Evolutionary conservation across 2,888 invertebrate species (phyloP), one percentile per base, ranked within the genome.

Genomic region (Tetheella fluctuosa): DNA sequence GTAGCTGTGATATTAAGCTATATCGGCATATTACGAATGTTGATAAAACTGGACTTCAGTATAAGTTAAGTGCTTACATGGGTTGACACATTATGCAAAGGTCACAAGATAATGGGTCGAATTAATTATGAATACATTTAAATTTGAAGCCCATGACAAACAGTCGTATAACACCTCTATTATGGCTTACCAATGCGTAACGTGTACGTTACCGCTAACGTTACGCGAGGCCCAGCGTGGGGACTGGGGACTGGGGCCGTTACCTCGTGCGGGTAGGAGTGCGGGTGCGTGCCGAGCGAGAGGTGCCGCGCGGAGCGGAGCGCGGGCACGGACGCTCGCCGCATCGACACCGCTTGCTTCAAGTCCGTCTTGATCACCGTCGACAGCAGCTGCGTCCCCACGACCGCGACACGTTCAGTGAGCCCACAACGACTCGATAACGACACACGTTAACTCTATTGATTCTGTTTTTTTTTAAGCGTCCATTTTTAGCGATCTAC

Each of bases 301-400:
- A 82, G 74, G 73, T 84, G 80, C 68, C 83, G 73, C 75, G 78
- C 53, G 74, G 91, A 73, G 78, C 83, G 89, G 82, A 93, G 74
- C 81, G 85, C 79, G 80, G 91, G 94, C 83, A 91, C 85, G 62
- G 93, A 85, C 76, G 94, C 87, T 80, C 92, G 88, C 48, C 92
- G 86, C 78, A 89, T 67, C 60, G 81, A 79, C 79, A 94, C 85
- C 70, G 93, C 90, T 76, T 89, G 90, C 73, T 90, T 89, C 88
- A 96, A 93, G 90, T 96, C 96, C 80, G 96, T 96, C 95, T 96
- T 96, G 94, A 97, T 93, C 74, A 95, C 95, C 82, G 95, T 94
- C 86, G 95, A 95, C 94, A 97, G 94, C 87, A 97, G 94, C 96
- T 97, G 94, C 68, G 86, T 48, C 20, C 48, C 37, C 48, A 10